Evolutionary conservation across 2,797 vertebrate species (phyloP).

Genomic region (Danio choprae): DNA sequence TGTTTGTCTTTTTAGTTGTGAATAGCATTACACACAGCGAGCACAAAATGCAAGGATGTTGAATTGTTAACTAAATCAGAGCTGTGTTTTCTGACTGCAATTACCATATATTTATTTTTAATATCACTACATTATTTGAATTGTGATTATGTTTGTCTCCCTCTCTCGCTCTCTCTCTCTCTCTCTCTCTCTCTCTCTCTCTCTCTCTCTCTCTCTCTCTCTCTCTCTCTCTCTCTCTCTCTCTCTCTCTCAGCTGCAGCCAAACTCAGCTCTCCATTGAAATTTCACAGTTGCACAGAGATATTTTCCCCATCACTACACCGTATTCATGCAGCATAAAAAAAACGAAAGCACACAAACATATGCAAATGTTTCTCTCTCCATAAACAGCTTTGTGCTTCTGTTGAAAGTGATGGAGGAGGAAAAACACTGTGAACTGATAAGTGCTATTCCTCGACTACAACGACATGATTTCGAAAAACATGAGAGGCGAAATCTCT

Average conservation of each 20-base stretch:
- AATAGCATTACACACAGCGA: conserved; percentile 28
- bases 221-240: too few species aligned
- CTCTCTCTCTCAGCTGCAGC: not conserved
- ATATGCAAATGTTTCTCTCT: conserved; percentile 54
- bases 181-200: too few species aligned
- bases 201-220: conserved; percentile 14
- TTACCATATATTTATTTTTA: conserved; percentile 44
- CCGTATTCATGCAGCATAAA: conserved; percentile 34
- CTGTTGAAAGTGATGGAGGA: conserved; percentile 34
- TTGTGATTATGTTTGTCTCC: conserved; percentile 42
- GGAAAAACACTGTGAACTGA: conserved; percentile 37
- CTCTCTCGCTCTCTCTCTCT: conserved; percentile 8
- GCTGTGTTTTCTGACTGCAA: conserved; percentile 26
- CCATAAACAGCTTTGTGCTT: conserved; percentile 52
- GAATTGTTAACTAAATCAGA: conserved; percentile 36
- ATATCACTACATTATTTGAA: conserved; percentile 23
- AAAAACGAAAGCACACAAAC: conserved; percentile 38
- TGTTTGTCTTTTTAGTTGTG: not conserved
- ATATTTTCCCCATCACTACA: conserved; percentile 49
- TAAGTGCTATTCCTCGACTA: conserved; percentile 44
- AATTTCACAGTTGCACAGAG: conserved; percentile 41
- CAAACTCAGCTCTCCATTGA: conserved; percentile 32
- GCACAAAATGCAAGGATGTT: conserved; percentile 12
- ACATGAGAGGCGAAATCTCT: conserved; percentile 34
- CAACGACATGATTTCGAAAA: conserved; percentile 26